Conservation (phyloP, 2,113 vertebrate genomes). For the Erythrocebus patas region DNA sequence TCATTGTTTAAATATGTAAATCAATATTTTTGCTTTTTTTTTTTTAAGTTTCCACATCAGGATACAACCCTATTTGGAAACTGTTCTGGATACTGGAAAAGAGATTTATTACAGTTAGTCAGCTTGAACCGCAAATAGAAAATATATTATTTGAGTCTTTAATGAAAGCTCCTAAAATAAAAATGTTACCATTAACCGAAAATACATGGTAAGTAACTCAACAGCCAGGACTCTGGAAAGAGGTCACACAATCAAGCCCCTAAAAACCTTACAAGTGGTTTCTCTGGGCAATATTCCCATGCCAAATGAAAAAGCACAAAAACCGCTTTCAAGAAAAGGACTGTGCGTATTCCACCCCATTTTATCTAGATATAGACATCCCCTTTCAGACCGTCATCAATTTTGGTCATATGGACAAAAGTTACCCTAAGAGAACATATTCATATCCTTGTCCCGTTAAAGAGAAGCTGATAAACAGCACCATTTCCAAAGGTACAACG, state of each 20-base stretch:
- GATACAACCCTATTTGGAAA: slow-evolving; percentile 68
- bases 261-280: slow-evolving; percentile 42
- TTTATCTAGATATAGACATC: slow-evolving; percentile 36
- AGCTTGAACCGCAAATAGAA: slow-evolving; percentile 50
- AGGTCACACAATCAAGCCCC: slow-evolving; percentile 61
- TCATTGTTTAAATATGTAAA: slow-evolving; percentile 75
- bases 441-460: slow-evolving; percentile 41
- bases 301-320: slow-evolving; percentile 60
- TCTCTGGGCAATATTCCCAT: slow-evolving; percentile 65
- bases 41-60: slow-evolving; percentile 70
- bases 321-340: slow-evolving; percentile 53
- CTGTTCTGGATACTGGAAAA: slow-evolving; percentile 60
- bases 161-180: slow-evolving; percentile 44
- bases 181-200: slow-evolving; percentile 60
- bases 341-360: neutral
- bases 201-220: slow-evolving; percentile 51
- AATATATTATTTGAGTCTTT: slow-evolving; percentile 46
- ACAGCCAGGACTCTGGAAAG: slow-evolving; percentile 66
- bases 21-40: slow-evolving; percentile 48
- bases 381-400: slow-evolving; percentile 46
- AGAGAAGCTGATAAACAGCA: slow-evolving; percentile 62
- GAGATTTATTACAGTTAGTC: slow-evolving; percentile 56
- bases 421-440: slow-evolving; percentile 61
- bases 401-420: slow-evolving; percentile 59
- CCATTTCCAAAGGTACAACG: slow-evolving; percentile 61